These are phyloP conservation scores for Tetramorium alpestre DNA, from an alignment of 1,140 invertebrate species.

Conservation along the genomic window DNA sequence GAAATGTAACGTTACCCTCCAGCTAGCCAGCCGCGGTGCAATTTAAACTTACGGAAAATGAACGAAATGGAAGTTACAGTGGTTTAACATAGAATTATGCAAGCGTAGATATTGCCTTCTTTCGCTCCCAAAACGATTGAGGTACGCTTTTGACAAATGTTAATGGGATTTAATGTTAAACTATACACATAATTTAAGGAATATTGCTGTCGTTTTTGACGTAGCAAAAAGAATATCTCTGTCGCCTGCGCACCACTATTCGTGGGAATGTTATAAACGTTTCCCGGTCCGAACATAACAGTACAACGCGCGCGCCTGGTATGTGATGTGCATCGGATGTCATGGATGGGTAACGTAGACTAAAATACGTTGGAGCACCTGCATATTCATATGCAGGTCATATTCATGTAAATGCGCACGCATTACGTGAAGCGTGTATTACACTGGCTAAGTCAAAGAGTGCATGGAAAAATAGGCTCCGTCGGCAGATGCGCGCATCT, in stretches of 20 bases:
- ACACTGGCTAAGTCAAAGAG: neutral
- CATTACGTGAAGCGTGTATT: constrained; percentile 23
- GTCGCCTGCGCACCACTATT: neutral
- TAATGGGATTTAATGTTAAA: neutral
- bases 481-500: neutral
- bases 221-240: neutral
- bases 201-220: neutral
- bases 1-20: neutral
- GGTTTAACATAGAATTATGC: neutral
- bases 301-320: neutral
- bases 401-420: constrained; percentile 34
- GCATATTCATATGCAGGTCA: constrained; percentile 42
- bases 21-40: neutral
- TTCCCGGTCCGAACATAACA: neutral
- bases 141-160: neutral
- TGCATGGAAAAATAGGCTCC: neutral
- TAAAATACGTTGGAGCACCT: constrained; percentile 21
- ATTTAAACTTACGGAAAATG: constrained; percentile 2
- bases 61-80: neutral
- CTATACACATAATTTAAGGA: neutral
- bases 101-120: neutral
- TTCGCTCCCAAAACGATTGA: neutral
- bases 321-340: constrained; percentile 1
- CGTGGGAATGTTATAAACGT: neutral
- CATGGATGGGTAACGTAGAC: neutral